These are phyloP conservation scores for Oligia fasciuncula DNA, from an alignment of 2,888 invertebrate genomes.

Conservation along the genomic window DNA sequence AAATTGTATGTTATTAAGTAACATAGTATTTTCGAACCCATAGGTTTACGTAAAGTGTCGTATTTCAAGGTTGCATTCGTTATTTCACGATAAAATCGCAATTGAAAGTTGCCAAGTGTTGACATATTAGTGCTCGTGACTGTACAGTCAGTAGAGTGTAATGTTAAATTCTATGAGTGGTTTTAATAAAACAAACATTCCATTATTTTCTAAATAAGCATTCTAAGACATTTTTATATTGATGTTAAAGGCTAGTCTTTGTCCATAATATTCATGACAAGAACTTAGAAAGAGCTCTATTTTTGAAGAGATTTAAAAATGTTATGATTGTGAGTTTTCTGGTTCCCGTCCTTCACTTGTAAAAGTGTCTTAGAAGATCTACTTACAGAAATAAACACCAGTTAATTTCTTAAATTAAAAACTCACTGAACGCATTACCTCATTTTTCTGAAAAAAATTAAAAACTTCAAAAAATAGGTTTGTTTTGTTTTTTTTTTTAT, in stretches of 20 bases:
- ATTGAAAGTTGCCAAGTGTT: too few species aligned
- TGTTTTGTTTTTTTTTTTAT: too few species aligned
- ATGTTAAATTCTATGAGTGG: not conserved
- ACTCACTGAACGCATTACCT: not conserved
- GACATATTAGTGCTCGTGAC: too few species aligned
- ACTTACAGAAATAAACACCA: not conserved
- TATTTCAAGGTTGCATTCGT: too few species aligned
- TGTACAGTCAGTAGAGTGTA: not conserved
- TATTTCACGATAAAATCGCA: too few species aligned
- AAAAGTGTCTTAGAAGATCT: not conserved
- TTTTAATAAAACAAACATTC: not conserved
- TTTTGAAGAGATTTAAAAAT: constrained; percentile 6
- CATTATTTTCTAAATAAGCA: constrained; percentile 3
- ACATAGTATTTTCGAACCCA: too few species aligned
- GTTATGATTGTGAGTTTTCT: not conserved
- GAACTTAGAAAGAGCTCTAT: not conserved
- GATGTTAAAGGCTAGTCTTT: constrained; percentile 8
- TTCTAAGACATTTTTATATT: constrained; percentile 15
- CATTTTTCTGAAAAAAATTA: not conserved
- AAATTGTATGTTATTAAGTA: too few species aligned
- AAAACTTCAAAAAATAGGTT: not conserved
- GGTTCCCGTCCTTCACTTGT: not conserved
- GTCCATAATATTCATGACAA: not conserved
- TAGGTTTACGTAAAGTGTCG: too few species aligned
- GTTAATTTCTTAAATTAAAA: not conserved